Evolutionary conservation across 2,888 invertebrate species (phyloP).

Genomic region (Netelia virgata): DNA sequence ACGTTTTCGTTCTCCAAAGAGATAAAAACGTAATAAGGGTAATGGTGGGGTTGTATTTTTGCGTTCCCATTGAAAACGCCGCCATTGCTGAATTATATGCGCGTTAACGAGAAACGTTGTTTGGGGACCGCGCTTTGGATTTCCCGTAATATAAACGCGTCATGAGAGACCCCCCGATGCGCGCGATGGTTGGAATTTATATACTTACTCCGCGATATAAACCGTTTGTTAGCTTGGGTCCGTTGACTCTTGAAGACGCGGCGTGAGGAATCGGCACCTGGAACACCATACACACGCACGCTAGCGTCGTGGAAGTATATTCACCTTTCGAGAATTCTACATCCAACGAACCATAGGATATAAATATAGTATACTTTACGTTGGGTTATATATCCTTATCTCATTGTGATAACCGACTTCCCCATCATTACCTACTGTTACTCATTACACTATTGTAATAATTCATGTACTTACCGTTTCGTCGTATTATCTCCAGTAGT

Average conservation of each 20-base stretch:
- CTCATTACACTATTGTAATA: constrained; percentile 18
- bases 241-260: constrained; percentile 49
- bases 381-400: constrained; percentile 1
- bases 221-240: constrained; percentile 56
- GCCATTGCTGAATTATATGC: too few relatives aligned
- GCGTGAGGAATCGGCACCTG: constrained; percentile 48
- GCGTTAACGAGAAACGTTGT: too few relatives aligned
- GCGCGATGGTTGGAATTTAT: constrained; percentile 30
- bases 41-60: too few relatives aligned
- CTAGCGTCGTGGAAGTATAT: constrained; percentile 2
- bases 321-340: constrained; percentile 20
- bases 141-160: not conserved
- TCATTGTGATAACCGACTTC: constrained; percentile 19
- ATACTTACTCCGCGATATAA: constrained; percentile 29
- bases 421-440: constrained; percentile 18
- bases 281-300: constrained; percentile 2
- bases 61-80: too few relatives aligned
- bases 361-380: not conserved
- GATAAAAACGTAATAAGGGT: too few relatives aligned
- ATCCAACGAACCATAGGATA: constrained; percentile 7
- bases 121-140: not conserved
- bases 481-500: not conserved
- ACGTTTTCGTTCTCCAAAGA: too few relatives aligned
- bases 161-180: constrained; percentile 6
- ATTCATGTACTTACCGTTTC: constrained; percentile 10